Evolutionary conservation across 2,113 vertebrate species (phyloP), one percentile per base, ranked within the genome.

Genomic region (Azemiops feae): DNA sequence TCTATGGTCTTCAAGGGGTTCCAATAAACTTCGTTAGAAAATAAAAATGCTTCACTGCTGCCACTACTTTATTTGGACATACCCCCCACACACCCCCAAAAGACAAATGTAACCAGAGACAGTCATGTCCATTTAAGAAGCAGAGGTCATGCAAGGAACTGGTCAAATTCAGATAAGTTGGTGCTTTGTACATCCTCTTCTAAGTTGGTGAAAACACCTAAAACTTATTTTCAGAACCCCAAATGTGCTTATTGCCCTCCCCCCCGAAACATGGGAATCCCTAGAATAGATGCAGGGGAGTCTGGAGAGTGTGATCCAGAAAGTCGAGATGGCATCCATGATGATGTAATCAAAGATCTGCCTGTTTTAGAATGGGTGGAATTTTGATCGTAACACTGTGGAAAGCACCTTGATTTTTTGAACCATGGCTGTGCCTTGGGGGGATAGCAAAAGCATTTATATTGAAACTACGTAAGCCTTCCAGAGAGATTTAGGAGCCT

Each of bases 61-160:
- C 34, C 9, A 18, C 74, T 43, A 22, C 3, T 43, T 43, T 43
- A 81, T 81, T 81, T 81, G 34, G 34, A 81, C 34, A 81, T 39
- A 1, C n/a, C 5, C 5, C 5, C 5, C n/a, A 16, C 2, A 8
- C 14, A 0, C n/a, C n/a, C 9, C 9, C 1, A 18, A 74, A 74
- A 81, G 16, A 81, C 34, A 81, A 81, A 81, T 81, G 69, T 20
- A 81, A 81, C 69, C 69, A 81, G 69, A 81, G 14, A 74, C 12
- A 18, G 34, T 39, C 6, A 3, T 81, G 16, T 8, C 0, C 6
- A 39, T 39, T 39, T 81, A 20, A 81, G 69, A 81, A 81, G 34
- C n/a, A 39, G 69, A 20, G 69, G 16, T 81, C 16, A 20, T 74
- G n/a, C 69, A 74, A 74, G 34, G 69, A 39, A 81, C 34, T 18